phyloP scores from a whole-genome alignment of 2,113 vertebrate species.

The Zosterops pallidus region DNA sequence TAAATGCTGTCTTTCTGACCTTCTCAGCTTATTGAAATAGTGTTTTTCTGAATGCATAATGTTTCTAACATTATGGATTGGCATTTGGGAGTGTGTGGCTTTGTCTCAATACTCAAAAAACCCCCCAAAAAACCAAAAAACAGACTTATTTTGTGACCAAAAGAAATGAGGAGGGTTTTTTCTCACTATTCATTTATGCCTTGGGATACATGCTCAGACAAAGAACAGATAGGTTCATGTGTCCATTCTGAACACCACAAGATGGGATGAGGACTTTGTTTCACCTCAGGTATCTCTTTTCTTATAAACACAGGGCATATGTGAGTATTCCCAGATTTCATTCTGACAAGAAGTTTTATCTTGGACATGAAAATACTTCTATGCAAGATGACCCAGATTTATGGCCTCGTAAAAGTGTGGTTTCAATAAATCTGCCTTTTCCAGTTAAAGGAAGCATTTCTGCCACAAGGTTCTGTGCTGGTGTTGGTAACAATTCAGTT shows the following conservation, averaged over 20 bases:
- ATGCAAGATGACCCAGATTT: not conserved
- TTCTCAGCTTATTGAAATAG: not conserved
- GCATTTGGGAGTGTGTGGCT: not conserved
- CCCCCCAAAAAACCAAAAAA: not conserved
- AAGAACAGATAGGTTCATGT: not conserved
- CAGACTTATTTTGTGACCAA: not conserved
- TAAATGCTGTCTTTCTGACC: not conserved
- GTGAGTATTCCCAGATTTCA: not conserved
- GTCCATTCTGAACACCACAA: not conserved
- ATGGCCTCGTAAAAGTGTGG: not conserved
- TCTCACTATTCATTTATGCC: not conserved
- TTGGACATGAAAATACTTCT: not conserved
- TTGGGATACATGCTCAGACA: not conserved
- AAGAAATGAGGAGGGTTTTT: not conserved
- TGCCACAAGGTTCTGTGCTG: not conserved
- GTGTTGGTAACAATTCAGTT: not conserved
- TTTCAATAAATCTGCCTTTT: not conserved
- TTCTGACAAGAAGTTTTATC: not conserved
- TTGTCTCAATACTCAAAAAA: not conserved
- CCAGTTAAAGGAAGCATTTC: not conserved
- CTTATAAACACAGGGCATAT: not conserved
- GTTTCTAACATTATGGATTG: not conserved
- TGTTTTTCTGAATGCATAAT: not conserved
- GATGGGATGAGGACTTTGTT: fast-evolving
- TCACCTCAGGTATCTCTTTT: not conserved